Percentiles rank a stretch among this genome's conserved stretches.
Conservation (phyloP, 2,113 vertebrate genomes). For the Labeo rohita region DNA sequence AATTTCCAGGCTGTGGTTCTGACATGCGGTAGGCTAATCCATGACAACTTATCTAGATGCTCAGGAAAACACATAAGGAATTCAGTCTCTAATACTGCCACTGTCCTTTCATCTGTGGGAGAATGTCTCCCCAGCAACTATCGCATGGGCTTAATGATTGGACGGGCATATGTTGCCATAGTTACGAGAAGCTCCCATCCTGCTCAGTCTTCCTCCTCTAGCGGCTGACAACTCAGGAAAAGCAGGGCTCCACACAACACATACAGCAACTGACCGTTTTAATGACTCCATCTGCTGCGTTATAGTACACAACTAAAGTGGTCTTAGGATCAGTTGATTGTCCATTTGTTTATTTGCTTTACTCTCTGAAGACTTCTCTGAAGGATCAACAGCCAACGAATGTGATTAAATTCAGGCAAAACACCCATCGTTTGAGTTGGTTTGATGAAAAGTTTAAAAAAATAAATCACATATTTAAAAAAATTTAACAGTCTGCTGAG, state of each 20-base stretch:
- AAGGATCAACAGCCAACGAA: background rate
- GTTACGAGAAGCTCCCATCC: conserved; percentile 78
- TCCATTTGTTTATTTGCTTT: background rate
- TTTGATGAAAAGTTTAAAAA: no score
- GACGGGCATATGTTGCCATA: conserved; percentile 78
- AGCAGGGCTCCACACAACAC: conserved; percentile 10
- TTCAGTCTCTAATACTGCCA: conserved; percentile 57
- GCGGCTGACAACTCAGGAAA: conserved; percentile 34
- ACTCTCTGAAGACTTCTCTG: background rate
- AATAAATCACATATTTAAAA: no score
- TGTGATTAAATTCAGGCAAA: background rate
- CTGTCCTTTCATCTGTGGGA: conserved; percentile 62
- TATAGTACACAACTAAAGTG: background rate
- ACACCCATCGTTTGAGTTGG: no score
- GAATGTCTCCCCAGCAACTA: conserved; percentile 82
- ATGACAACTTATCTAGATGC: conserved; percentile 63
- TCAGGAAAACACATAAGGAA: conserved; percentile 46
- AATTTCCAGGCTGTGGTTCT: conserved; percentile 23
- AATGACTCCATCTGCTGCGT: background rate
- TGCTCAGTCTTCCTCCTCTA: conserved; percentile 57
- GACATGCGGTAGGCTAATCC: conserved; percentile 57
- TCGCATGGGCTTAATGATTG: conserved; percentile 75
- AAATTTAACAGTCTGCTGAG: background rate
- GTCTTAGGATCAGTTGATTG: background rate
- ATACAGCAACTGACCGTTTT: conserved; percentile 8